Evolutionary conservation across 2,113 vertebrate genomes (phyloP).

Genomic region (Rousettus leschenaultii): DNA sequence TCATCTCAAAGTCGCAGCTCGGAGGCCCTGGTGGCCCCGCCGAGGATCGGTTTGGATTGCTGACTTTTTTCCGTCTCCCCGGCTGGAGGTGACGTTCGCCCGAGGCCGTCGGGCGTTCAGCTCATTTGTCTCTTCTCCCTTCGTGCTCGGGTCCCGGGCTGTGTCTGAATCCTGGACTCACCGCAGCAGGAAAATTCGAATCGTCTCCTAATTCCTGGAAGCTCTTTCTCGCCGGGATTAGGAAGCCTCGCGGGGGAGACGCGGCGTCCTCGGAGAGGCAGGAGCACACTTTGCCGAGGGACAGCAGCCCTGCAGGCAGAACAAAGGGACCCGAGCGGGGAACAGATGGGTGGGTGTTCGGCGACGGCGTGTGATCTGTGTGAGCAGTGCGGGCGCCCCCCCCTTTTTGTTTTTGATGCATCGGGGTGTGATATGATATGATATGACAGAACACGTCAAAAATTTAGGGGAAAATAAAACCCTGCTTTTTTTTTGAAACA

Average conservation of each 20-base stretch:
- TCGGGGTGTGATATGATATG: slow-evolving; percentile 80
- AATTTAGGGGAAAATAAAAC: slow-evolving; percentile 85
- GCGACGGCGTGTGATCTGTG: slow-evolving; percentile 76
- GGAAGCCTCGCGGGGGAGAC: slow-evolving; percentile 56
- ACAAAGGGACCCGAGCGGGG: slow-evolving; percentile 79
- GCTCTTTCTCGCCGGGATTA: slow-evolving; percentile 55
- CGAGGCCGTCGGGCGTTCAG: not conserved
- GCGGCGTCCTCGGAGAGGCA: slow-evolving; percentile 66
- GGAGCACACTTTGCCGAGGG: slow-evolving; percentile 70
- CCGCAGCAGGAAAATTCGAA: not conserved
- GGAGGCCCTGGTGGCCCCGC: not conserved
- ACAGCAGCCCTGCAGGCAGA: slow-evolving; percentile 73
- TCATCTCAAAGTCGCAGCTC: not conserved
- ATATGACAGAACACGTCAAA: slow-evolving; percentile 85
- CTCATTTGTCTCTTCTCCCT: not conserved
- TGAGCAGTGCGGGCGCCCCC: slow-evolving; percentile 75
- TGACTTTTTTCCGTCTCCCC: not conserved
- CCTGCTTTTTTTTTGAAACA: slow-evolving; percentile 76
- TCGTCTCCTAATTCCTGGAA: slow-evolving; percentile 59
- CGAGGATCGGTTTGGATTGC: not conserved
- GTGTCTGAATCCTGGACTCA: not conserved
- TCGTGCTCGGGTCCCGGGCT: not conserved
- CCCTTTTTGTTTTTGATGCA: slow-evolving; percentile 79
- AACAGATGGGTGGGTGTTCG: slow-evolving; percentile 84
- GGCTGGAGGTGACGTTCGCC: not conserved